These are phyloP conservation scores for Epinephelus cyanopodus DNA, from an alignment of 2,113 vertebrate species.

Conservation along the genomic window DNA sequence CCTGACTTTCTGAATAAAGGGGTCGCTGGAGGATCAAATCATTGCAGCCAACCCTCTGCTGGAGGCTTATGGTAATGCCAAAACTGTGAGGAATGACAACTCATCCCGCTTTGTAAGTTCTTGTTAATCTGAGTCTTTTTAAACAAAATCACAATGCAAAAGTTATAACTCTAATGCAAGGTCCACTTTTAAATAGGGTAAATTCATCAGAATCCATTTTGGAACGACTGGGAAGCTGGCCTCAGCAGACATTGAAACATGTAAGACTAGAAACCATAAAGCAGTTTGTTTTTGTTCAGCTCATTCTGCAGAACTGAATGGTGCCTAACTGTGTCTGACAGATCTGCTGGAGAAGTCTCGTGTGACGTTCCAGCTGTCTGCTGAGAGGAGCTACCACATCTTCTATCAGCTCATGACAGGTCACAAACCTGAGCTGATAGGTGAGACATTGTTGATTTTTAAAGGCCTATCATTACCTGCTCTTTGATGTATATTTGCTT, in stretches of 20 bases:
- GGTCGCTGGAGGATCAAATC: conserved; percentile 90
- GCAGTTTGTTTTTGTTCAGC: neutral
- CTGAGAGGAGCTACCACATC: conserved; percentile 84
- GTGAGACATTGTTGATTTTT: neutral
- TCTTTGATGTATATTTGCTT: neutral
- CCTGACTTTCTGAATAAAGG: conserved; percentile 81
- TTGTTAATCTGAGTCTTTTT: neutral
- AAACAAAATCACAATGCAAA: neutral
- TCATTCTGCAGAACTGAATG: neutral
- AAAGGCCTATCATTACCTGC: neutral
- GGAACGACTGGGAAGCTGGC: conserved; percentile 67
- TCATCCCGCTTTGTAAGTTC: conserved; percentile 90
- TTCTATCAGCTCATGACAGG: conserved; percentile 83
- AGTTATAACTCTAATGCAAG: neutral
- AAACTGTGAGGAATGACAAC: conserved; percentile 92
- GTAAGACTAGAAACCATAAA: conserved; percentile 47
- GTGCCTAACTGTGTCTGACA: neutral
- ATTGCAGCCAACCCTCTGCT: conserved; percentile 85
- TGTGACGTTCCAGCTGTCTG: conserved; percentile 78
- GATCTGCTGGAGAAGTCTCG: conserved; percentile 78
- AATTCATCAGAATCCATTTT: conserved; percentile 80
- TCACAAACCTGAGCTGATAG: conserved; percentile 80
- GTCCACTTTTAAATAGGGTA: conserved; percentile 58
- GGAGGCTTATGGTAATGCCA: conserved; percentile 91
- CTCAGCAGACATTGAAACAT: conserved; percentile 79